Percentiles rank a stretch among this genome's conserved stretches.
Conservation (phyloP, 1,140 invertebrate genomes). For the Drosophila setifemur region DNA sequence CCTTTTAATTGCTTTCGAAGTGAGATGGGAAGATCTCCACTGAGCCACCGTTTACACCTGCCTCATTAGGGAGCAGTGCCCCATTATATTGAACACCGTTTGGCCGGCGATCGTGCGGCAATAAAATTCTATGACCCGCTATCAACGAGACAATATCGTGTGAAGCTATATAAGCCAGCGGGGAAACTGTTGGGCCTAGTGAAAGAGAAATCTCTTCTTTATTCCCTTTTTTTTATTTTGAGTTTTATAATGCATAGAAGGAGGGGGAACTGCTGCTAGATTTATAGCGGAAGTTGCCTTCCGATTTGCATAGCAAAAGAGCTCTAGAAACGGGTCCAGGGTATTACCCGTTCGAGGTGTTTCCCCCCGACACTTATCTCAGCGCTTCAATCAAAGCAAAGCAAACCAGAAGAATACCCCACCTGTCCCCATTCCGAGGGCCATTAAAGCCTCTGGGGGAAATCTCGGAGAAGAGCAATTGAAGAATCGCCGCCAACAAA, state of each 20-base stretch:
- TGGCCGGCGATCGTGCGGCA: constrained; percentile 66
- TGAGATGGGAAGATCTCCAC: background rate
- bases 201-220: constrained; percentile 6
- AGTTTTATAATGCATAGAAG: no score
- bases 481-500: constrained; percentile 76
- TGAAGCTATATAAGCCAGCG: constrained; percentile 57
- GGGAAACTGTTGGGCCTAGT: background rate
- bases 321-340: constrained; percentile 1
- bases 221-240: background rate
- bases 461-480: constrained; percentile 59
- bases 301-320: constrained; percentile 34
- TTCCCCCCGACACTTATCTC: constrained; percentile 14
- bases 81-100: constrained; percentile 75
- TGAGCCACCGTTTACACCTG: constrained; percentile 53
- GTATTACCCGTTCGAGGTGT: constrained; percentile 27
- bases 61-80: constrained; percentile 38
- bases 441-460: constrained; percentile 42
- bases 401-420: constrained; percentile 1
- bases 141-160: constrained; percentile 70
- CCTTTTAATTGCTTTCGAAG: constrained; percentile 47
- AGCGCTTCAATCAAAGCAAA: constrained; percentile 30
- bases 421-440: constrained; percentile 32
- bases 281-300: constrained; percentile 42
- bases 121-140: constrained; percentile 76
- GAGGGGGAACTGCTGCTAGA: constrained; percentile 11